These are phyloP conservation scores for Cyprinella venusta DNA, from an alignment of 2,797 vertebrate genomes.

Conservation along the genomic window DNA sequence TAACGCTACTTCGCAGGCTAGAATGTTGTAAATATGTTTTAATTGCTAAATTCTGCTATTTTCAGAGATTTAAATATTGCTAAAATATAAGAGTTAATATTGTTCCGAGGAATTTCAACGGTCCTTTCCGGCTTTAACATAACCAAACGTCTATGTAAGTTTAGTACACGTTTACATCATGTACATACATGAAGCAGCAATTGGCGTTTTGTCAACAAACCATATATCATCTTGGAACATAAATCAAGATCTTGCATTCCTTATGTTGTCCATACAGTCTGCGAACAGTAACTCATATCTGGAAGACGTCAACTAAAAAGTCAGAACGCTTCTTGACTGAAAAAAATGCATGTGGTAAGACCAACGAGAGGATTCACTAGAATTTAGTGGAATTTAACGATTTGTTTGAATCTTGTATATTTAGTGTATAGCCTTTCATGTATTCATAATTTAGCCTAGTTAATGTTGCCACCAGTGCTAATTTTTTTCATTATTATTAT, in stretches of 20 bases:
- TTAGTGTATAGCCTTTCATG: not conserved
- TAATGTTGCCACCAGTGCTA: conserved; percentile 24
- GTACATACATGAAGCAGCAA: conserved; percentile 67
- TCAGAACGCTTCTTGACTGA: not conserved
- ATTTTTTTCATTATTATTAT: conserved; percentile 8
- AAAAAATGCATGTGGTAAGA: not conserved
- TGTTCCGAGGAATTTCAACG: conserved; percentile 12
- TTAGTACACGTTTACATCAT: conserved; percentile 46
- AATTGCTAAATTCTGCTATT: not conserved
- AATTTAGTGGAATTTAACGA: not conserved
- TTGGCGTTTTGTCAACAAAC: conserved; percentile 73
- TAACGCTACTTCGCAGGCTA: not conserved
- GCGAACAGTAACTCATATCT: conserved; percentile 27
- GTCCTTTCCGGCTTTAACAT: conserved; percentile 11
- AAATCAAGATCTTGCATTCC: conserved; percentile 53
- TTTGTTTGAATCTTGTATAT: not conserved
- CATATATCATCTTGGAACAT: conserved; percentile 65
- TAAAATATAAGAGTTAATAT: not conserved
- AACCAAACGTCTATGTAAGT: conserved; percentile 34
- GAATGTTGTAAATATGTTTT: conserved; percentile 2
- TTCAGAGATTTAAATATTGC: not conserved
- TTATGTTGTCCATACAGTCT: conserved; percentile 37
- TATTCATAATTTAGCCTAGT: not conserved
- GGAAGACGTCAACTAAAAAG: not conserved
- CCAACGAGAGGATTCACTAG: not conserved